These are phyloP conservation scores for Pilophorus perplexus DNA, from an alignment of 2,888 invertebrate genomes.

Conservation along the genomic window DNA sequence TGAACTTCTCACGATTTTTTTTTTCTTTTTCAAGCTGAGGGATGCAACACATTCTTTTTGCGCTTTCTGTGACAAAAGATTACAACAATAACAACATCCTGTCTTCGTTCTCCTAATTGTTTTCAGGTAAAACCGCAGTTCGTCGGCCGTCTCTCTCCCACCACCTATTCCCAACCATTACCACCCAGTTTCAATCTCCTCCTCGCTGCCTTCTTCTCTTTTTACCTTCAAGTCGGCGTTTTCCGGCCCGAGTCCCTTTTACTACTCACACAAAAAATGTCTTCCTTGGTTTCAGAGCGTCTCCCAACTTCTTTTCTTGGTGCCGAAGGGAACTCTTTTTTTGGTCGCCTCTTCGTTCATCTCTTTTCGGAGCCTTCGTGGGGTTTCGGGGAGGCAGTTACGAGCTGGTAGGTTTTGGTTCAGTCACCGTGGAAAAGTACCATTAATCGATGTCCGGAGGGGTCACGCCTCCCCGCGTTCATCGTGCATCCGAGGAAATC, in stretches of 20 bases:
- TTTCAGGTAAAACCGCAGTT: constrained; percentile 28
- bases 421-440: constrained; percentile 37
- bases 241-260: constrained; percentile 23
- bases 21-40: too few species aligned
- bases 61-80: too few species aligned
- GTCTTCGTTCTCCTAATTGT: constrained; percentile 16
- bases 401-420: constrained; percentile 26
- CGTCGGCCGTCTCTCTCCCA: constrained; percentile 1
- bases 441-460: constrained; percentile 35
- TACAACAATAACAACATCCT: constrained; percentile 19
- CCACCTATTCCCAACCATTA: constrained; percentile 1
- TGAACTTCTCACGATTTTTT: too few species aligned
- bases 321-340: constrained; percentile 29
- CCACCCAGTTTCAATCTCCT: constrained; percentile 18
- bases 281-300: constrained; percentile 5
- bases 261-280: constrained; percentile 19
- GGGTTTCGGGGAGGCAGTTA: background rate
- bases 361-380: too few species aligned
- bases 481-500: constrained; percentile 1
- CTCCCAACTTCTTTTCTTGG: constrained; percentile 16
- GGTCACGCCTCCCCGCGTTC: constrained; percentile 2
- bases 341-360: constrained; percentile 14
- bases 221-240: constrained; percentile 15
- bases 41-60: too few species aligned
- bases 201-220: background rate